A percentile compares a stretch with the other conserved stretches of the same genome.
phyloP scores from a whole-genome alignment of 1,140 invertebrate genomes.

The Trichoplusia ni region DNA sequence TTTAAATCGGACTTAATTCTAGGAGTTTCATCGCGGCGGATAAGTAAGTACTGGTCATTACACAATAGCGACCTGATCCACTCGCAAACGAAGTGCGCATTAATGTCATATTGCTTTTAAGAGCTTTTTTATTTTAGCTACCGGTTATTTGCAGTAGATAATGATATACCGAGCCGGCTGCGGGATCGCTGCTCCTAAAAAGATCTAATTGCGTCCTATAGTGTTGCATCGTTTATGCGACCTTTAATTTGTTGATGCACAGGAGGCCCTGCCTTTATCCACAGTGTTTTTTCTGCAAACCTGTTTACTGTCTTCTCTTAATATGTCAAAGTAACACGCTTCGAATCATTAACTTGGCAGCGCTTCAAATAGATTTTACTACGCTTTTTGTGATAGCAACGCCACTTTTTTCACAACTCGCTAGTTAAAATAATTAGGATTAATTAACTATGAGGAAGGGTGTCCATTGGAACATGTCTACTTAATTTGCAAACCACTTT shows the following conservation, averaged over 20 bases:
- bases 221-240: slow-evolving; percentile 58
- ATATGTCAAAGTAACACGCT: slow-evolving; percentile 72
- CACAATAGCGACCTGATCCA: slow-evolving; percentile 34
- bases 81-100: slow-evolving; percentile 32
- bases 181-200: slow-evolving; percentile 41
- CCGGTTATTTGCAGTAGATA: slow-evolving; percentile 40
- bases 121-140: slow-evolving; percentile 33
- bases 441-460: slow-evolving; percentile 42
- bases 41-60: slow-evolving; percentile 36
- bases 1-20: slow-evolving; percentile 15
- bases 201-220: slow-evolving; percentile 53
- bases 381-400: slow-evolving; percentile 44
- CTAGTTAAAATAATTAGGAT: slow-evolving; percentile 59
- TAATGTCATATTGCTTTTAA: slow-evolving; percentile 42
- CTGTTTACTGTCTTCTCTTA: slow-evolving; percentile 66
- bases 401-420: slow-evolving; percentile 39
- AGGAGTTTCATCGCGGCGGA: not conserved
- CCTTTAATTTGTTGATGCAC: slow-evolving; percentile 64
- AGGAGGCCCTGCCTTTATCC: slow-evolving; percentile 46
- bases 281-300: slow-evolving; percentile 54
- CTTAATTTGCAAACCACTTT: slow-evolving; percentile 13
- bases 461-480: slow-evolving; percentile 30
- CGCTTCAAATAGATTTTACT: slow-evolving; percentile 48
- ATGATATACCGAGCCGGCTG: slow-evolving; percentile 43
- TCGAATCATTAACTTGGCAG: slow-evolving; percentile 59